Evolutionary conservation across 2,888 invertebrate species (phyloP).

Genomic region (Gasteruption jaculator): DNA sequence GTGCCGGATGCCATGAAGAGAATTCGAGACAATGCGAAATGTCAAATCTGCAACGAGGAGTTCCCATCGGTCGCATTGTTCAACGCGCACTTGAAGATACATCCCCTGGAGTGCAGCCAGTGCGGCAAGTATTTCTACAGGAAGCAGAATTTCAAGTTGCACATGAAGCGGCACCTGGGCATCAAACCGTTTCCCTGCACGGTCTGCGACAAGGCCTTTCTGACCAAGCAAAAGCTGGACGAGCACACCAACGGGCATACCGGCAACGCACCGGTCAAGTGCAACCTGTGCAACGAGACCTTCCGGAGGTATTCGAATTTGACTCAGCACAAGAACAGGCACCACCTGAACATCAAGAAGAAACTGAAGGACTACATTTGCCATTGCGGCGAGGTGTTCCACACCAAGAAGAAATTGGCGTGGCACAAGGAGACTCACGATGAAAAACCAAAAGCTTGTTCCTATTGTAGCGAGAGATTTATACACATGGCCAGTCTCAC

Average conservation of each 20-base stretch:
- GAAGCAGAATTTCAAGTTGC: constrained; percentile 70
- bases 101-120: constrained; percentile 77
- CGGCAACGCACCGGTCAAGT: constrained; percentile 75
- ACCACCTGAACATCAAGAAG: constrained; percentile 70
- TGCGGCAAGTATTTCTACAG: constrained; percentile 77
- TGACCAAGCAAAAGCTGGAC: constrained; percentile 74
- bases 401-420: constrained; percentile 75
- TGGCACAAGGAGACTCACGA: constrained; percentile 88
- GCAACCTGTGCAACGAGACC: constrained; percentile 73
- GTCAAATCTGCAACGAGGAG: constrained; percentile 63
- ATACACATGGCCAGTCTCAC: constrained; percentile 79
- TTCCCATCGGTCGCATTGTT: constrained; percentile 67
- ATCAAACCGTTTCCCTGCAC: constrained; percentile 73
- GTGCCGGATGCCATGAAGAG: constrained; percentile 41
- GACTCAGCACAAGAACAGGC: constrained; percentile 76
- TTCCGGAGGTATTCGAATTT: constrained; percentile 82
- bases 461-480: constrained; percentile 82
- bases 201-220: constrained; percentile 76
- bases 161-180: constrained; percentile 75
- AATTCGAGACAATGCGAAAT: constrained; percentile 51
- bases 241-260: constrained; percentile 83
- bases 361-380: constrained; percentile 72
- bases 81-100: constrained; percentile 70
- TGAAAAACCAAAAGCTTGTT: constrained; percentile 75
- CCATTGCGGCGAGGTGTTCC: constrained; percentile 76